Conservation (phyloP, 2,888 invertebrate species). For the Pseudanteris insignis region DNA sequence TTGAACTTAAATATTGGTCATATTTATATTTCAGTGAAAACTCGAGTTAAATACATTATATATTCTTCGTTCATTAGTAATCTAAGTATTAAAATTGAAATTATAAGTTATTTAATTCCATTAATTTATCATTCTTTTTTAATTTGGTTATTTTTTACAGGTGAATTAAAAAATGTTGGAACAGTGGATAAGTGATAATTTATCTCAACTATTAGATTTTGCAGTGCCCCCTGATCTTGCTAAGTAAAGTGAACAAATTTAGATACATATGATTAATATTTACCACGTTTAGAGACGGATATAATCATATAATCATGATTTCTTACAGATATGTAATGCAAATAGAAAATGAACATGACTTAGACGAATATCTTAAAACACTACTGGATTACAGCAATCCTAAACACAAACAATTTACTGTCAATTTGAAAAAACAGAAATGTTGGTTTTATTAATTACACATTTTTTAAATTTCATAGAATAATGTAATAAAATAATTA, state of each 20-base stretch:
- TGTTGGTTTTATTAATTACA: constrained; percentile 42
- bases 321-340: constrained; percentile 75
- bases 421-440: constrained; percentile 67
- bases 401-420: constrained; percentile 75
- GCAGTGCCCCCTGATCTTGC: constrained; percentile 75
- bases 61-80: not conserved
- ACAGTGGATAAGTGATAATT: constrained; percentile 73
- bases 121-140: not conserved
- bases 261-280: not conserved
- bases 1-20: too few species aligned
- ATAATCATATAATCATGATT: too few species aligned
- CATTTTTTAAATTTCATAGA: not conserved
- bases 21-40: too few species aligned
- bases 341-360: constrained; percentile 76
- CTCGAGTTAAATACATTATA: not conserved
- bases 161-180: constrained; percentile 68
- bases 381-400: constrained; percentile 75
- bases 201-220: constrained; percentile 75
- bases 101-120: not conserved
- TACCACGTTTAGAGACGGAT: too few species aligned
- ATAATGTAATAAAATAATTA: too few species aligned
- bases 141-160: not conserved
- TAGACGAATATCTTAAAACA: constrained; percentile 81
- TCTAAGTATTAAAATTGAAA: not conserved
- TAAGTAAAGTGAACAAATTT: too few species aligned